A percentile compares a stretch with the other conserved stretches of the same genome.
These are phyloP conservation scores for Okamejei kenojei DNA, from an alignment of 2,797 vertebrate genomes.

Conservation along the genomic window DNA sequence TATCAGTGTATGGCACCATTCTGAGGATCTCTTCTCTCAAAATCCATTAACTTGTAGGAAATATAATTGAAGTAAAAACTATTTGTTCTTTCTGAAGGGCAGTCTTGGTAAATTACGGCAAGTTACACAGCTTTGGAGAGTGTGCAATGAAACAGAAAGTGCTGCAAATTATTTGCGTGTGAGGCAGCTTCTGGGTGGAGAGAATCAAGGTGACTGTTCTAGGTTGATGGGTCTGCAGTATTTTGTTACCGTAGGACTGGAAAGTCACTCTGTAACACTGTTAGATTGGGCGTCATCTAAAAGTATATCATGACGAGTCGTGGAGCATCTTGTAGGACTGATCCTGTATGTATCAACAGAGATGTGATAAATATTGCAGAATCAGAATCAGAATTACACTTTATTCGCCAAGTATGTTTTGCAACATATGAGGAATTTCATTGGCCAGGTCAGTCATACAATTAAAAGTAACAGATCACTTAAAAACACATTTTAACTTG, in stretches of 20 bases:
- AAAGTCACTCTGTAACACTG: neutral
- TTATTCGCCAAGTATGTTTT: too few relatives aligned
- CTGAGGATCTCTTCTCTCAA: conserved; percentile 1
- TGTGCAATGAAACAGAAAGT: too few relatives aligned
- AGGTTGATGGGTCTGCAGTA: too few relatives aligned
- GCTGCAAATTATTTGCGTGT: too few relatives aligned
- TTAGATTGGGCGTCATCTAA: neutral
- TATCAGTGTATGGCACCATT: conserved; percentile 9
- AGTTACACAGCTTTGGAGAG: neutral
- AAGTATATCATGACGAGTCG: neutral
- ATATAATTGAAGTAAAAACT: conserved; percentile 6
- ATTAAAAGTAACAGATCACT: too few relatives aligned
- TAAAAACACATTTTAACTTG: too few relatives aligned
- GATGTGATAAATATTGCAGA: neutral
- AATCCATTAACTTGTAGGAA: neutral
- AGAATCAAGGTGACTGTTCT: too few relatives aligned
- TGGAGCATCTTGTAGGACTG: neutral
- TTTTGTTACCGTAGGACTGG: too few relatives aligned
- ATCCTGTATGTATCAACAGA: neutral
- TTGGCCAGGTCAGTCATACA: too few relatives aligned
- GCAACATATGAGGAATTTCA: too few relatives aligned
- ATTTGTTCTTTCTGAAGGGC: neutral
- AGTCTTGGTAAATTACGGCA: conserved; percentile 9
- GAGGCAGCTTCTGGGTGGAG: too few relatives aligned
- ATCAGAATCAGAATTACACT: too few relatives aligned